phyloP scores from a whole-genome alignment of 1,140 invertebrate species.

The Zelostemma sp. region DNA sequence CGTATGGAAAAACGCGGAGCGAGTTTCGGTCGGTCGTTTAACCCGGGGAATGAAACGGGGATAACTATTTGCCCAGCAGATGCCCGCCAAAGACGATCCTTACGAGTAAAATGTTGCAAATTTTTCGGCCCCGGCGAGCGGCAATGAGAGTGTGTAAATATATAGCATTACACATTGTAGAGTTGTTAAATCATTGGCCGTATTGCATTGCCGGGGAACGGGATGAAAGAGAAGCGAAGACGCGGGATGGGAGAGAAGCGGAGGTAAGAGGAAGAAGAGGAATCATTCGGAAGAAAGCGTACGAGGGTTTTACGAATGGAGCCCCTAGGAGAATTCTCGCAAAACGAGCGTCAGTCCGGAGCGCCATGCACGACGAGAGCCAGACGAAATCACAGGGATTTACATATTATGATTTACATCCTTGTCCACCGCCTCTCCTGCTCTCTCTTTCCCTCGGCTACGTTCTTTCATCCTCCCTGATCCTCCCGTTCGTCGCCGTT shows the following conservation, averaged over 20 bases:
- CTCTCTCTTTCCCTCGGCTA: conserved; percentile 31
- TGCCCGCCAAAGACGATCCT: background rate
- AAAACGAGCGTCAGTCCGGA: conserved; percentile 57
- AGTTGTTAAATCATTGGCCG: conserved; percentile 36
- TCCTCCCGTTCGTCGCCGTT: conserved; percentile 17
- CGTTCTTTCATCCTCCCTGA: conserved; percentile 25
- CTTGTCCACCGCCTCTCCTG: conserved; percentile 53
- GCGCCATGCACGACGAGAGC: conserved; percentile 51
- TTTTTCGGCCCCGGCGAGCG: background rate
- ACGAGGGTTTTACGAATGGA: conserved; percentile 10
- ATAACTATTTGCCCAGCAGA: background rate
- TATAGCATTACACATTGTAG: conserved; percentile 33
- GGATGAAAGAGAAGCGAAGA: conserved; percentile 1
- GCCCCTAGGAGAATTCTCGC: conserved; percentile 54
- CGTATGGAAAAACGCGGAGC: no score
- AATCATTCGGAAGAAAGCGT: conserved; percentile 11
- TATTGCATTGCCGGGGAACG: conserved; percentile 14
- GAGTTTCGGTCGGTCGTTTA: no score
- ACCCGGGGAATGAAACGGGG: background rate
- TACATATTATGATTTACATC: conserved; percentile 69
- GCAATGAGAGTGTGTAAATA: conserved; percentile 18
- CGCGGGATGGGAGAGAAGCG: conserved; percentile 9
- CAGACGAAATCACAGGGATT: conserved; percentile 65
- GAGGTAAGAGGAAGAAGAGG: conserved; percentile 17
- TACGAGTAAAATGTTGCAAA: conserved; percentile 15